Conservation (phyloP, 2,113 vertebrate genomes). For the Sapayoa aenigma region DNA sequence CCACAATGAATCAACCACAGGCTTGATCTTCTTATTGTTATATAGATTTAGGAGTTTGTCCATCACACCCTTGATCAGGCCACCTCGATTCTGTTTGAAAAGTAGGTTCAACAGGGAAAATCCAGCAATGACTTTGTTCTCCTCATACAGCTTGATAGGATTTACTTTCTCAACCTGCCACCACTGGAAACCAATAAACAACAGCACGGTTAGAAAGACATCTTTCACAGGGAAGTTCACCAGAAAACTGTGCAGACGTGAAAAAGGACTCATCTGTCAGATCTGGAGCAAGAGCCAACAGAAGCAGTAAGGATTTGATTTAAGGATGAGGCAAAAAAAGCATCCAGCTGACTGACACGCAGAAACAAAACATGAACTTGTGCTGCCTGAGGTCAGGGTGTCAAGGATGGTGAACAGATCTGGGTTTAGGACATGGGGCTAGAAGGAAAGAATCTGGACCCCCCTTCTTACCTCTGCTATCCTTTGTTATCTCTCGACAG, state of each 20-base stretch:
- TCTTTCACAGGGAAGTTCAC: neutral
- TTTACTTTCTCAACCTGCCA: conserved; percentile 99
- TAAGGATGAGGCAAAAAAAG: neutral
- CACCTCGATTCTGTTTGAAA: conserved; percentile 89
- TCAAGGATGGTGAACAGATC: neutral
- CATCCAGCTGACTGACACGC: neutral
- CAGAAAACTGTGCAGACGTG: neutral
- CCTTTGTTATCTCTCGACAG: neutral
- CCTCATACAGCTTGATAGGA: conserved; percentile 97
- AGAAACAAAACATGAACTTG: neutral
- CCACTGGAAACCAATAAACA: conserved; percentile 80
- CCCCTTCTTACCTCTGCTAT: neutral
- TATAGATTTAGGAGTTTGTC: conserved; percentile 89
- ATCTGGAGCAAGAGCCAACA: neutral
- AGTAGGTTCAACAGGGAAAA: conserved; percentile 96
- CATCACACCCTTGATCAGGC: conserved; percentile 82
- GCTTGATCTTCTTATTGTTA: conserved; percentile 90
- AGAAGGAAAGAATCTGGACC: neutral
- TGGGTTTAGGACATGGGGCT: neutral
- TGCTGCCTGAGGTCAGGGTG: neutral
- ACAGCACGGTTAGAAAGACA: neutral
- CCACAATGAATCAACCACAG: conserved; percentile 95
- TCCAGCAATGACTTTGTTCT: conserved; percentile 97
- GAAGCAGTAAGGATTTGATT: neutral
- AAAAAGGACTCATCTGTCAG: neutral